Percentiles rank a stretch among this genome's conserved stretches.
These are phyloP conservation scores for Lobophora halterata DNA, from an alignment of 2,888 invertebrate species.

Conservation along the genomic window DNA sequence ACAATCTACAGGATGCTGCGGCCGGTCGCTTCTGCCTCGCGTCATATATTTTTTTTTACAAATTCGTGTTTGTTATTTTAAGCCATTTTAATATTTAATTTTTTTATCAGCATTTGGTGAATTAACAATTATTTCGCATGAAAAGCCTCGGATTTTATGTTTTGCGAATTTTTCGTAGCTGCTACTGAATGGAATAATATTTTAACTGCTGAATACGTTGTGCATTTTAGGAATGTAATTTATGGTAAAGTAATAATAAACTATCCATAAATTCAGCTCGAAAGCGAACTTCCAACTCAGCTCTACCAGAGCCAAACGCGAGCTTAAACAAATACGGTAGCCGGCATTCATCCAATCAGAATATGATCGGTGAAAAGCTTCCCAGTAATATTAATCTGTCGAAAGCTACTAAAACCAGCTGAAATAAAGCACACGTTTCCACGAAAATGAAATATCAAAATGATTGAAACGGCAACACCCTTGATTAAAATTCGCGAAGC, in stretches of 20 bases:
- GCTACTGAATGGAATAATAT: no score
- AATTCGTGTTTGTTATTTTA: constrained; percentile 3
- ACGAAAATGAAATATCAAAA: constrained; percentile 24
- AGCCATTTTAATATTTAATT: constrained; percentile 5
- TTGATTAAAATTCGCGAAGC: constrained; percentile 26
- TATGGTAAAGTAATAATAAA: no score
- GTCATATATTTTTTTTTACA: constrained; percentile 7
- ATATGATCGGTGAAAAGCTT: constrained; percentile 4
- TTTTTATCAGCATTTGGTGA: constrained; percentile 12
- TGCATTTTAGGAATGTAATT: no score
- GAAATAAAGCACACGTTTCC: constrained; percentile 13
- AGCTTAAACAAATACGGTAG: no score
- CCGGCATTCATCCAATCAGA: constrained; percentile 4
- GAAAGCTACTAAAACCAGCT: constrained; percentile 8
- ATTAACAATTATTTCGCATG: neutral
- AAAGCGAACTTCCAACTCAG: no score
- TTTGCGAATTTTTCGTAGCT: no score
- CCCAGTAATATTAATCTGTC: constrained; percentile 12
- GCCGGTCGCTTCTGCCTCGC: constrained; percentile 1
- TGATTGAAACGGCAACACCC: constrained; percentile 21
- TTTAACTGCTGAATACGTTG: no score
- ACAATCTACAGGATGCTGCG: constrained; percentile 39
- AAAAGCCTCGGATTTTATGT: neutral
- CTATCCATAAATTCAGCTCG: no score
- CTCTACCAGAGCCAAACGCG: no score